Base-by-base conservation (phyloP, 2,888 invertebrate genomes). In the Merodon equestris region DNA sequence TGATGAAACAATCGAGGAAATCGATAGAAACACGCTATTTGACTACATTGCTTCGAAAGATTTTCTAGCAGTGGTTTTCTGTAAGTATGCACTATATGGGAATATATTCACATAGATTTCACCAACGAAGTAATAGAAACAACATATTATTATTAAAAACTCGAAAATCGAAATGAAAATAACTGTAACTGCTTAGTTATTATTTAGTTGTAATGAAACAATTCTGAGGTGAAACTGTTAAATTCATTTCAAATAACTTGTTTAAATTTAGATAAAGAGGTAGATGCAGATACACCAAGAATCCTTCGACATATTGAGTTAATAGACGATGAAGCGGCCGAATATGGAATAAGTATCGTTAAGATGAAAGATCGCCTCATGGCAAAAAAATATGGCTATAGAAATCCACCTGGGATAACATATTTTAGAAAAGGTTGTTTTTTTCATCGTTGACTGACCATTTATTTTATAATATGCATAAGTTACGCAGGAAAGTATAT, bases 381-480 rank as follows among this genome's bases (percentile, higher is more conserved):
- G 96, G 97, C 96, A 1, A 97, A 97, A 87, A 97, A 97, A 86
- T 97, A 95, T 87, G 97, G 97, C 0, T 96, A 92, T 85, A 91
- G 97, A 73, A 94, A 95, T 87, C 96, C 96, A 17, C 97, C 97
- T 0, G 97, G 97, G 5, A 93, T 97, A 7, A 95, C 96, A 0
- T 96, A 96, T 87, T 97, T 97, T 90, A 92, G 97, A 64, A 96
- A 96, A 89, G 95, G 91, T 82, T 18, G 57, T 17, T 9, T 12
- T 14, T 66, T 51, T 36, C 1, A 4, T 15, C 2, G 9, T 38
- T 19, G n/a, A n/a, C n/a, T n/a, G n/a, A n/a, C n/a, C n/a, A n/a
- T n/a, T 9, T 0, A 10, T 9, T 50, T 42, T 40, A n/a, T n/a
- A n/a, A 27, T 27, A 27, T 27, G 27, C 2, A 27, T 27, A 7